A percentile compares a stretch with the other conserved stretches of the same genome.
Evolutionary conservation across 2,113 vertebrate species (phyloP).

Genomic region (Thermophis baileyi): DNA sequence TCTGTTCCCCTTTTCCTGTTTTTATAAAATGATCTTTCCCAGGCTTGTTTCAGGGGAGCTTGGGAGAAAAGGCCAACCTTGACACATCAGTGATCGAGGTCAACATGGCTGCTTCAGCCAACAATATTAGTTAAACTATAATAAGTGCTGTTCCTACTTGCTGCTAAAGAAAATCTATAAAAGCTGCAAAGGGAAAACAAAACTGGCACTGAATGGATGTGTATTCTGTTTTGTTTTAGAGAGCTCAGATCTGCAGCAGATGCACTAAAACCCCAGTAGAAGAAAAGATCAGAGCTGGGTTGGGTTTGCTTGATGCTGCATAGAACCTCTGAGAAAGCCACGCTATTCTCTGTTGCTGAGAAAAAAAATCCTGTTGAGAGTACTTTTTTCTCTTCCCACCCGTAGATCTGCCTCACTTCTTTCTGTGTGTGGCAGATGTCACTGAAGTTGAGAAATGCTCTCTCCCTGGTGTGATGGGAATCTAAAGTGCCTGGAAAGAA

Average conservation of each 20-base stretch:
- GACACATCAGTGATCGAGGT: conserved; percentile 69
- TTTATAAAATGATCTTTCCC: conserved; percentile 66
- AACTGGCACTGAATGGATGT: conserved; percentile 59
- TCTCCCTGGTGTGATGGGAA: conserved; percentile 44
- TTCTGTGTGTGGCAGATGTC: conserved; percentile 47
- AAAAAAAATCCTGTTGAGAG: conserved; percentile 41
- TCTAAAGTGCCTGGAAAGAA: conserved; percentile 44
- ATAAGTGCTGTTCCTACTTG: conserved; percentile 68
- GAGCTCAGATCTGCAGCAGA: conserved; percentile 58
- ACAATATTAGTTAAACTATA: conserved; percentile 79
- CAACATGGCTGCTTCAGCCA: conserved; percentile 70
- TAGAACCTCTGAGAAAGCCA: conserved; percentile 40
- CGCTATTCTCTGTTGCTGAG: conserved; percentile 40
- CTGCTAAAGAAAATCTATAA: conserved; percentile 70
- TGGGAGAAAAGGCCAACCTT: conserved; percentile 63
- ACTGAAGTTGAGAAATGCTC: conserved; percentile 61
- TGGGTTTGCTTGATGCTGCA: conserved; percentile 25
- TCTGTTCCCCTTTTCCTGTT: conserved; percentile 49
- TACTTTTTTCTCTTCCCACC: conserved; percentile 7
- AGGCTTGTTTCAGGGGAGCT: conserved; percentile 65
- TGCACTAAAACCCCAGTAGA: conserved; percentile 38
- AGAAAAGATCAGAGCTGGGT: conserved; percentile 45
- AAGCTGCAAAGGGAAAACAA: conserved; percentile 74
- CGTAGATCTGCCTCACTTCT: conserved; percentile 27
- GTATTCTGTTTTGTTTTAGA: conserved; percentile 12